Base-by-base conservation (phyloP, 2,888 invertebrate genomes). In the Onthophagus sagittarius region DNA sequence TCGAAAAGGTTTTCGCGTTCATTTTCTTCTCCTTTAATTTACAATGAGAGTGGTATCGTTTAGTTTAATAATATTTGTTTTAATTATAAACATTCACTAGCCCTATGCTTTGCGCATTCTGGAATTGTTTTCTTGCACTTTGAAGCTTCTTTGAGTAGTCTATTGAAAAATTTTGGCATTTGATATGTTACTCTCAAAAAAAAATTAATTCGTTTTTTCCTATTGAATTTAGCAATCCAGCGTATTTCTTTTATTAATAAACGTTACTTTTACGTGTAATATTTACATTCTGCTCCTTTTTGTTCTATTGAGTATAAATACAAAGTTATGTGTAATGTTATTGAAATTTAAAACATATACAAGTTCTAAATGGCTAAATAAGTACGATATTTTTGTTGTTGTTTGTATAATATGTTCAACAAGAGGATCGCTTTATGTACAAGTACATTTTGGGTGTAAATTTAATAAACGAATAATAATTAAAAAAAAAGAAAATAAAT, bases 21-120 rank as follows among this genome's bases (percentile, higher is more conserved):
- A 23, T 23, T 23, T 23, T 23, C 23, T 23, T 23, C 23, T 23
- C 23, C 23, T 23, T 23, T 23, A 23, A 23, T 23, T 23, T 23
- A 23, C 23, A 23, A 23, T 23, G 23, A 23, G 23, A 23, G 39
- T 53, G 9, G 11, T 11, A 11, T 53, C 39, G 39, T 53, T 53
- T 67, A 15, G 31, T 67, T 67, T 31, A 67, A 67, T 15, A 23
- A 79, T 78, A 75, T 81, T 80, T 11, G 15, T 31, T 67, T 67
- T 67, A 67, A 67, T 67, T 84, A 80, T 75, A 77, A 81, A 84
- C 83, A 83, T 83, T 84, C 84, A 84, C 85, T 85, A 85, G 84
- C 84, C 84, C 83, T 84, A 84, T 75, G 67, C 72, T 71, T 75
- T 82, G 83, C 82, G 82, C 83, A 81, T 82, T 80, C 79, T 81